Conservation (phyloP, 2,888 invertebrate genomes). For the Aleiodes leptofemur region DNA sequence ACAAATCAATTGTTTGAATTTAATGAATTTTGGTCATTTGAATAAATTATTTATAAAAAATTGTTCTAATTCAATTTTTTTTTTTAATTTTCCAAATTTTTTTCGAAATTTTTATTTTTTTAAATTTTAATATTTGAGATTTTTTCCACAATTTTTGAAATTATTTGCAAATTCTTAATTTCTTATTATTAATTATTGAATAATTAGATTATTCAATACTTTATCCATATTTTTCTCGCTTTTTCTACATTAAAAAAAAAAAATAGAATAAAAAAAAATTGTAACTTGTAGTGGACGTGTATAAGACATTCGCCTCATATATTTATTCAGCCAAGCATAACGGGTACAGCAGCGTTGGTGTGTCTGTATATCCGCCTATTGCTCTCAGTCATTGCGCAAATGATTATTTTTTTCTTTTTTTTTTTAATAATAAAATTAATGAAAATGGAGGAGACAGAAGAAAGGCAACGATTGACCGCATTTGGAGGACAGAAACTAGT, state of each 20-base stretch:
- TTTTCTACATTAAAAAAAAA: neutral
- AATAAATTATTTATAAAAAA: too few species aligned
- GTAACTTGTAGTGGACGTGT: conserved; percentile 25
- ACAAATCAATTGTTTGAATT: too few species aligned
- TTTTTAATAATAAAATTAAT: too few species aligned
- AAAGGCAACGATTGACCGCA: conserved; percentile 7
- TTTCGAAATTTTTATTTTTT: too few species aligned
- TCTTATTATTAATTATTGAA: too few species aligned
- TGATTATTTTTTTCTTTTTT: neutral
- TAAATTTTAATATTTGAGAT: too few species aligned
- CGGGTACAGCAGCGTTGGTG: conserved; percentile 23
- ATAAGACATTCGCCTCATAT: conserved; percentile 21
- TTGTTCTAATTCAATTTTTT: too few species aligned
- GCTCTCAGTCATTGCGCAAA: conserved; percentile 31
- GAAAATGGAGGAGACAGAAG: neutral
- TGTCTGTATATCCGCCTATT: conserved; percentile 28
- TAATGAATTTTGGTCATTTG: too few species aligned
- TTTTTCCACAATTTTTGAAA: too few species aligned
- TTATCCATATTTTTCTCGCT: neutral
- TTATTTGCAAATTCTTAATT: too few species aligned
- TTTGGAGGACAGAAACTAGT: conserved; percentile 23
- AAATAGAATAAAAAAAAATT: neutral
- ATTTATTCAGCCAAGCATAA: conserved; percentile 44
- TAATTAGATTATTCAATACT: too few species aligned
- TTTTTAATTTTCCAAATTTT: too few species aligned